These are phyloP conservation scores for Charadrius vociferus DNA, from an alignment of 2,113 vertebrate species.

Conservation along the genomic window DNA sequence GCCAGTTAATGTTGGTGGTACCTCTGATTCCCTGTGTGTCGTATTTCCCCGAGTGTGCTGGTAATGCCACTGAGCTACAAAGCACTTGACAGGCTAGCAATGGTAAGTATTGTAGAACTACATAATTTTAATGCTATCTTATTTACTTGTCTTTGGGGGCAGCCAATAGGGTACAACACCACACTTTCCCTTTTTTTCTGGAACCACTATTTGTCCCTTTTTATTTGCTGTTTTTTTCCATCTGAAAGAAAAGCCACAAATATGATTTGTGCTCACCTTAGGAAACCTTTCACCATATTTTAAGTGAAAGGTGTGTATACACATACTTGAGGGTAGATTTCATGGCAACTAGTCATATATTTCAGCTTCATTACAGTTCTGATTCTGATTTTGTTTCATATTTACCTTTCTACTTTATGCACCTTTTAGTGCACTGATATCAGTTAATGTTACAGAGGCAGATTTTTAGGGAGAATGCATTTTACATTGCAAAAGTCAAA, in stretches of 20 bases:
- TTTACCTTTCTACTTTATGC: neutral
- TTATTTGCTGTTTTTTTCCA: neutral
- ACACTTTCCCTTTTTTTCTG: neutral
- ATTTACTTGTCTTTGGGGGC: neutral
- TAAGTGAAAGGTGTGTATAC: neutral
- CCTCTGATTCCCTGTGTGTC: neutral
- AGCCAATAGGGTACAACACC: neutral
- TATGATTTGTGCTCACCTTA: neutral
- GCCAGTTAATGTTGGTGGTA: rapidly evolving
- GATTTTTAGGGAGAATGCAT: neutral
- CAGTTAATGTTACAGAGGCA: neutral
- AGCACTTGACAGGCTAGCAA: neutral
- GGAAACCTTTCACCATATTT: neutral
- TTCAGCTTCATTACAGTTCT: neutral
- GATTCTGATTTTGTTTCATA: neutral
- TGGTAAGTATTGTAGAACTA: neutral
- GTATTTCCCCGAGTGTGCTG: neutral
- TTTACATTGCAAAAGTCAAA: neutral
- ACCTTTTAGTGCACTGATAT: neutral
- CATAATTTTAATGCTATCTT: neutral
- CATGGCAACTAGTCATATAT: neutral
- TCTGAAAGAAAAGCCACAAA: neutral
- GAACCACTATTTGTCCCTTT: neutral
- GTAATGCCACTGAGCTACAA: neutral
- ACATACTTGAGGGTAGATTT: neutral